Base-by-base conservation (phyloP, 2,113 vertebrate genomes). In the pig (Sus scrofa) region DNA sequence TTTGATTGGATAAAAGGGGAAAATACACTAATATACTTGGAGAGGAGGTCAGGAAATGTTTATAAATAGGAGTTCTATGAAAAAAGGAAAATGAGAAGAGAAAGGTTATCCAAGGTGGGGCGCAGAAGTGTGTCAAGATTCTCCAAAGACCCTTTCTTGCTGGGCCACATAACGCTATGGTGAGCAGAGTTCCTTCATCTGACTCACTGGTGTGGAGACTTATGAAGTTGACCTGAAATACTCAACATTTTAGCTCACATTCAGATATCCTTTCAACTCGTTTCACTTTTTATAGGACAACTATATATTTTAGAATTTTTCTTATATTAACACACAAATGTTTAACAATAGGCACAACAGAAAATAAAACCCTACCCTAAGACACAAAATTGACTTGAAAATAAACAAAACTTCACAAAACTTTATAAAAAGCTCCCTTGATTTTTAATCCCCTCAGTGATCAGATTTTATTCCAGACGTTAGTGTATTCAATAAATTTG, bases 401-500 rank as follows among this genome's bases (percentile, higher is more conserved):
- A 50, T 24, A 93, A 90, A 84, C 11, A 78, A 34, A 88, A 44
- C 44, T 44, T 77, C n/a, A 96, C 16, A 58, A 92, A 22, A 60
- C 73, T 68, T 67, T 93, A 70, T 73, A 75, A 67, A 68, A 95
- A 63, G 1, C 67, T 39, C 7, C 63, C 52, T 62, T 24, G 44
- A 44, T 68, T 8, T 16, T 18, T 11, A 77, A 15, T 14, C 13
- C 4, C 22, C 4, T 67, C 8, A n/a, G 30, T 16, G 16, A 84
- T 63, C 24, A 83, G 30, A 91, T 82, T 83, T 87, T 15, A 70
- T 77, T 75, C 73, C 34, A 94, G 93, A 95, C 1, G 32, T 75
- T 92, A 70, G 85, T 79, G 15, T 14, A 63, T 20, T 65, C 86
- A 50, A 68, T 79, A 56, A 83, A 90, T 54, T 88, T 60, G 2